Conservation (phyloP, 2,888 invertebrate genomes). For the Pseudococcus jackbeardsleyi region DNA sequence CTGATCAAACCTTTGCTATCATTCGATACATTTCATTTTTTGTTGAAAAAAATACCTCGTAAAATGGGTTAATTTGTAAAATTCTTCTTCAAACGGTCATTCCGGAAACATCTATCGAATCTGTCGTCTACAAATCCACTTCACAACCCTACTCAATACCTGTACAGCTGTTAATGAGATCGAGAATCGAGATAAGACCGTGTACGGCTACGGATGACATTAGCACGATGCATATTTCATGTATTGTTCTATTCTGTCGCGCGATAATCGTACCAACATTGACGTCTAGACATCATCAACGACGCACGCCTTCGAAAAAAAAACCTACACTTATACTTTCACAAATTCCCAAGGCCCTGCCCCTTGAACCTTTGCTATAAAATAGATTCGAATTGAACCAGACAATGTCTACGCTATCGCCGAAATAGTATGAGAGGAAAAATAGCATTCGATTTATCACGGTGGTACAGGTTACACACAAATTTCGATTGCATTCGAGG, state of each 20-base stretch:
- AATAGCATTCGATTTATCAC: not conserved
- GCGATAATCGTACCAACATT: not conserved
- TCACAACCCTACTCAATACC: not conserved
- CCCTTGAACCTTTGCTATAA: slow-evolving; percentile 6
- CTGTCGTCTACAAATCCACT: too few relatives aligned
- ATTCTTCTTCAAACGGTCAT: too few relatives aligned
- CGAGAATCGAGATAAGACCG: not conserved
- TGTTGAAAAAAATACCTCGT: too few relatives aligned
- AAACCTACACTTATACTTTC: slow-evolving; percentile 35
- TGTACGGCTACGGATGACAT: not conserved
- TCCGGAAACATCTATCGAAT: too few relatives aligned
- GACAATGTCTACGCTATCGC: not conserved
- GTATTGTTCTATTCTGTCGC: not conserved
- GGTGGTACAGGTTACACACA: not conserved
- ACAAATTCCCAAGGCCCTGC: slow-evolving; percentile 24
- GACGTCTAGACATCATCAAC: slow-evolving; percentile 11
- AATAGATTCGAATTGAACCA: not conserved
- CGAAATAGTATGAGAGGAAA: not conserved
- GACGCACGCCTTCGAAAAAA: not conserved
- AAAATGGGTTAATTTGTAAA: too few relatives aligned
- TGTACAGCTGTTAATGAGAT: not conserved
- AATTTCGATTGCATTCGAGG: not conserved
- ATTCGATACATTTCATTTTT: too few relatives aligned
- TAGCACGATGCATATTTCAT: not conserved
- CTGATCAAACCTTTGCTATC: too few relatives aligned